phyloP scores from a whole-genome alignment of 1,140 invertebrate species.

The Drosophila pallidifrons region DNA sequence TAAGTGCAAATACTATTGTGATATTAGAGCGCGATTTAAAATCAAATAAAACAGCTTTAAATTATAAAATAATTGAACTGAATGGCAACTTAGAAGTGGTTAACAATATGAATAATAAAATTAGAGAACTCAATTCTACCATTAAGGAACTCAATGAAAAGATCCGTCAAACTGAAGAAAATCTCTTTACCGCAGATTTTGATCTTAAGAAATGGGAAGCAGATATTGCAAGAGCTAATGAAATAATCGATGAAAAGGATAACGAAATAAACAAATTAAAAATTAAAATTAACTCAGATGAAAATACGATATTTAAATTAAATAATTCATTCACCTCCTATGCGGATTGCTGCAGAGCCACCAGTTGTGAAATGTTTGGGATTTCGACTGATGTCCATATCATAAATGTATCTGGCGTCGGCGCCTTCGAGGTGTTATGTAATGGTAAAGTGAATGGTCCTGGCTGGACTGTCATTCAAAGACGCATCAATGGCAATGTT shows the following conservation, averaged over 20 bases:
- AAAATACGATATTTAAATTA: not conserved
- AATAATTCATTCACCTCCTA: not conserved
- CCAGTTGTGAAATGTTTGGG: slow-evolving; percentile 16
- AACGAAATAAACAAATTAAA: not conserved
- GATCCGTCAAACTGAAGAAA: not conserved
- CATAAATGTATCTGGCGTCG: slow-evolving; percentile 3
- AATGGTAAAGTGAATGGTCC: slow-evolving; percentile 8
- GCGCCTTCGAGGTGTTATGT: slow-evolving; percentile 9
- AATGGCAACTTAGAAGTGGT: not conserved
- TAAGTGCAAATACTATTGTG: not conserved
- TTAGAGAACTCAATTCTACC: not conserved
- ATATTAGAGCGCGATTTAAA: not conserved
- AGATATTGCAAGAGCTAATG: not conserved
- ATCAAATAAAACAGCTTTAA: not conserved
- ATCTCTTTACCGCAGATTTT: too few relatives aligned
- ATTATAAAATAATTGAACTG: not conserved
- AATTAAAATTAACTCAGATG: not conserved
- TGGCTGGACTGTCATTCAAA: slow-evolving; percentile 41
- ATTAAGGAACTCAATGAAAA: not conserved
- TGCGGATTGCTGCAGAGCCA: not conserved
- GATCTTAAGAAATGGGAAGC: not conserved
- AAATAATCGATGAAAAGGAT: not conserved
- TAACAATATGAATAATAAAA: not conserved
- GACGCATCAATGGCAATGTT: slow-evolving; percentile 21
- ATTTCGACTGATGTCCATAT: slow-evolving; percentile 10